Evolutionary conservation across 2,888 invertebrate species (phyloP), one percentile per base, ranked within the genome.

Genomic region (Euphydryas editha): DNA sequence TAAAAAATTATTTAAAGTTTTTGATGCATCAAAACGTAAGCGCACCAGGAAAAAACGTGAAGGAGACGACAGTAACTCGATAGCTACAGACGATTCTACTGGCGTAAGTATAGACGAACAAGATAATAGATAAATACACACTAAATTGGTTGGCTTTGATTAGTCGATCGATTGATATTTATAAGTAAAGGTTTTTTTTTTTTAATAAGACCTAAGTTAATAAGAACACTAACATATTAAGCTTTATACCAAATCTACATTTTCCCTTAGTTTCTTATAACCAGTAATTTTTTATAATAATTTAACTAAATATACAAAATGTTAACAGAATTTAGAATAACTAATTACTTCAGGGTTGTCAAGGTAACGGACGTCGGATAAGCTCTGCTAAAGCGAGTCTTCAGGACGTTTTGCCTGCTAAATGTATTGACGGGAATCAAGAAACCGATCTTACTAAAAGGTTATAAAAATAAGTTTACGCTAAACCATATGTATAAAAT

Each of bases 1-100:
- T 75, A 90, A 90, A 81, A 90, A 88, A 85, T 71, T 91, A 72
- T 83, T 85, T 67, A 86, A 90, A 81, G 89, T 90, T 72, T 91
- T 87, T 68, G 92, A 92, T 62, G 85, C 86, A 15, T 78, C 92
- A 13, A 87, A 86, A 76, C 79, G 81, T 36, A 90, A 85, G 69
- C 80, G 81, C 20, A 75, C 77, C 10, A 81, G 78, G 71, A 91
- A 85, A 74, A 89, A 83, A 73, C 79, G 78, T 8, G 86, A 88
- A 5, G 84, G 80, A 21, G 88, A 86, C 57, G 88, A 88, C 54
- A 73, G 78, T 49, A 84, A 82, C 67, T 89, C 90, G 3, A 66
- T 84, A 70, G 82, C 77, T 10, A 86, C 88, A 1, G 87, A 89
- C 67, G 86, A 84, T n/a, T 89, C 90, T 17, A 76, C 76, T 30